These are phyloP conservation scores for Pomatorhinus ruficollis DNA, from an alignment of 2,113 vertebrate species.

Conservation along the genomic window DNA sequence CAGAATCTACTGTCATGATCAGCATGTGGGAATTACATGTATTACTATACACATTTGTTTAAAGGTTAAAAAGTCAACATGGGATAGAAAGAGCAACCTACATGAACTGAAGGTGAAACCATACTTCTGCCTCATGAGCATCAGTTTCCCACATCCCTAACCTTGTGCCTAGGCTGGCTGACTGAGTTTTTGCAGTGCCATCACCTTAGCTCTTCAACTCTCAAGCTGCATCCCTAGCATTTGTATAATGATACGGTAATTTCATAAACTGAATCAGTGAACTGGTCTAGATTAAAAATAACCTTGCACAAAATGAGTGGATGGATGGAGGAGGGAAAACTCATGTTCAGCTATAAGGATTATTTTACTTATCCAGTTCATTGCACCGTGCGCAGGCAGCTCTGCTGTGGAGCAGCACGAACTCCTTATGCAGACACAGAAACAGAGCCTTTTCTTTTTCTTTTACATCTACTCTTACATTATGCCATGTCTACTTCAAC, in stretches of 20 bases:
- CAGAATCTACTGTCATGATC: background rate
- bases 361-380: background rate
- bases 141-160: background rate
- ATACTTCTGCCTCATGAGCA: background rate
- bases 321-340: background rate
- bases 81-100: background rate
- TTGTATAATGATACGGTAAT: background rate
- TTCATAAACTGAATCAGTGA: background rate
- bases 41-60: background rate
- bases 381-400: background rate
- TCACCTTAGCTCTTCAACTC: background rate
- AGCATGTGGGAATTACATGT: background rate
- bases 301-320: background rate
- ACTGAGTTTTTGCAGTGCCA: background rate
- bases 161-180: background rate
- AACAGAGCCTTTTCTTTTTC: background rate
- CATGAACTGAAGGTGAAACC: background rate
- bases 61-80: background rate
- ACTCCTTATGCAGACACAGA: background rate
- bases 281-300: background rate
- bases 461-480: background rate
- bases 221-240: background rate
- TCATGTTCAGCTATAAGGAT: background rate
- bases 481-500: background rate
- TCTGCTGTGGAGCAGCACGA: fast-evolving